These are phyloP conservation scores for Nezara viridula DNA, from an alignment of 2,888 invertebrate genomes.

Conservation along the genomic window DNA sequence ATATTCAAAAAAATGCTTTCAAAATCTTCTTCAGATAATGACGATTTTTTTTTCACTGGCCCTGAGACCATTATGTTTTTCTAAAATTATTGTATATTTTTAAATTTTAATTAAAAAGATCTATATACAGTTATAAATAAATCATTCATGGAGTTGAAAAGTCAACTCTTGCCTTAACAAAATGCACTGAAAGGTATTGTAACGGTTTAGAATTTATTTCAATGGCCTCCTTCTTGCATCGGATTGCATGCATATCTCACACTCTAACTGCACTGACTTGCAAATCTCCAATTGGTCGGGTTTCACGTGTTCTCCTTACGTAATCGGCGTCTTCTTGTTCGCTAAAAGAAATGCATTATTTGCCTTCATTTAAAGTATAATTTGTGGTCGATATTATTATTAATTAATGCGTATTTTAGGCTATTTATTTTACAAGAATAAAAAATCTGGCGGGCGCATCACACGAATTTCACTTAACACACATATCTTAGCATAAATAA, in stretches of 20 bases:
- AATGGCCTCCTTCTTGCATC: neutral
- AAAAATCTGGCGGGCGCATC: no score
- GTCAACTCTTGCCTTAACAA: neutral
- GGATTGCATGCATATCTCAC: neutral
- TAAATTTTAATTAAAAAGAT: no score
- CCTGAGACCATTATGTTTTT: no score
- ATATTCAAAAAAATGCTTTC: no score
- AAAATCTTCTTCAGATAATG: no score
- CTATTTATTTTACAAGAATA: no score
- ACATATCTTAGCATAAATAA: no score
- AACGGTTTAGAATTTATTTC: neutral
- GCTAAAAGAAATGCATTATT: neutral
- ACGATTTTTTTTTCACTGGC: no score
- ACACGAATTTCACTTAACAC: no score
- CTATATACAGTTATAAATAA: no score
- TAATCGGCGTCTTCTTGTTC: neutral
- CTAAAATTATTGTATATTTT: no score
- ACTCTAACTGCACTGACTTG: neutral
- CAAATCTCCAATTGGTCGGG: neutral
- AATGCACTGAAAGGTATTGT: neutral
- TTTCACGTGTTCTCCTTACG: neutral
- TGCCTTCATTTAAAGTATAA: neutral
- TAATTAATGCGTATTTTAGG: no score
- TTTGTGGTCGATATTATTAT: neutral
- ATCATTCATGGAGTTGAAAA: neutral